Evolutionary conservation across 2,113 vertebrate genomes (phyloP).

Genomic region (Rattus rattus): DNA sequence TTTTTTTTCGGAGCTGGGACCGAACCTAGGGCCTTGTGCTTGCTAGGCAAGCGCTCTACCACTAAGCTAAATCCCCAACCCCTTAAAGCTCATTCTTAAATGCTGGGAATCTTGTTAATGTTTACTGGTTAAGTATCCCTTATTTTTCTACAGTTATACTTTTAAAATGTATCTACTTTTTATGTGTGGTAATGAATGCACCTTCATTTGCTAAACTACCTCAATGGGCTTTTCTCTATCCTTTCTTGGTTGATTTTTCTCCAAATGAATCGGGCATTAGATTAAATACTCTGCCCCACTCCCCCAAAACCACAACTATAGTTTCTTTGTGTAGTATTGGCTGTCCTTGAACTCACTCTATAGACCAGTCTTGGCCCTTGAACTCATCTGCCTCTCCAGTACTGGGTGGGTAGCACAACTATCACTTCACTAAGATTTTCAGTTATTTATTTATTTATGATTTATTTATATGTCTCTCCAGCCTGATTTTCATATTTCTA

Average conservation of each 20-base stretch:
- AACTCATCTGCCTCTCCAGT: not conserved
- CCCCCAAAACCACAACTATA: no score
- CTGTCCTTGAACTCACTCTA: not conserved
- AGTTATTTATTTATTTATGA: no score
- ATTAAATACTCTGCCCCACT: no score
- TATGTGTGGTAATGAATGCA: not conserved
- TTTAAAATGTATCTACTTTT: not conserved
- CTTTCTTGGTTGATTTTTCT: no score
- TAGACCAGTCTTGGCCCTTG: not conserved
- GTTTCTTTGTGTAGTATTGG: not conserved
- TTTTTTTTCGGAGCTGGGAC: no score
- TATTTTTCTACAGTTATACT: not conserved
- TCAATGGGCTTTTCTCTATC: no score
- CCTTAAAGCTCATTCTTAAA: not conserved
- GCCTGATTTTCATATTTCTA: not conserved
- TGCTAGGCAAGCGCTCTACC: no score
- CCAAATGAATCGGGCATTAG: no score
- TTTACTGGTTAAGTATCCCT: not conserved
- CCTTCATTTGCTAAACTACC: not conserved
- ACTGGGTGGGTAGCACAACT: not conserved
- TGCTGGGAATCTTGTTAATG: not conserved
- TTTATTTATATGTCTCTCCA: no score
- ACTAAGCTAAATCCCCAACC: no score
- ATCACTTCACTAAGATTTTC: not conserved
- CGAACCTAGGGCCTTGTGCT: no score